phyloP scores from a whole-genome alignment of 2,888 invertebrate species.

The Himalopsyche japonica region DNA sequence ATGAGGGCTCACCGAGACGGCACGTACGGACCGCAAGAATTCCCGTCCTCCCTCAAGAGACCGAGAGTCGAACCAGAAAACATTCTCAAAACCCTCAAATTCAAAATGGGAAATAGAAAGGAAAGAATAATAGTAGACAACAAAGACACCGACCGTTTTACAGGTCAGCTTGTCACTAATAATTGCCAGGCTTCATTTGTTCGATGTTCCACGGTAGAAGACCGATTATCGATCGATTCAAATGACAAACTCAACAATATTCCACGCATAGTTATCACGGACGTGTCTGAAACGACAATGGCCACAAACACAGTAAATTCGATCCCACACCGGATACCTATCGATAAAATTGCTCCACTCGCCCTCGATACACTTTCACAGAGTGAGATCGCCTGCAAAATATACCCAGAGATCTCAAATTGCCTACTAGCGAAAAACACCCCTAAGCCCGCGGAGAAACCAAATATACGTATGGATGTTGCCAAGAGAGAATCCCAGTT shows the following conservation, averaged over 20 bases:
- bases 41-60: conserved; percentile 44
- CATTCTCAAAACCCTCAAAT: conserved; percentile 70
- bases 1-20: conserved; percentile 85
- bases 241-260: background rate
- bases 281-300: background rate
- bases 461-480: background rate
- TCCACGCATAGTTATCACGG: background rate
- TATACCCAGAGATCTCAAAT: background rate
- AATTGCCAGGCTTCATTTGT: conserved; percentile 43
- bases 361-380: background rate
- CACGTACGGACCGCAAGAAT: conserved; percentile 63
- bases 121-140: conserved; percentile 66
- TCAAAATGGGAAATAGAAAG: conserved; percentile 68
- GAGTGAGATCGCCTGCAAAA: background rate
- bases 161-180: conserved; percentile 46
- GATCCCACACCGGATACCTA: background rate
- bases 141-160: conserved; percentile 57
- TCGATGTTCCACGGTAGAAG: conserved; percentile 28
- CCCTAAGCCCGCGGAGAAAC: background rate
- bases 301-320: background rate
- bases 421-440: background rate
- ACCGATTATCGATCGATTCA: background rate
- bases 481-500: background rate
- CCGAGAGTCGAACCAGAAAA: conserved; percentile 55
- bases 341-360: background rate